Conservation (phyloP, 2,797 vertebrate species). For the Neosalanx taihuensis region DNA sequence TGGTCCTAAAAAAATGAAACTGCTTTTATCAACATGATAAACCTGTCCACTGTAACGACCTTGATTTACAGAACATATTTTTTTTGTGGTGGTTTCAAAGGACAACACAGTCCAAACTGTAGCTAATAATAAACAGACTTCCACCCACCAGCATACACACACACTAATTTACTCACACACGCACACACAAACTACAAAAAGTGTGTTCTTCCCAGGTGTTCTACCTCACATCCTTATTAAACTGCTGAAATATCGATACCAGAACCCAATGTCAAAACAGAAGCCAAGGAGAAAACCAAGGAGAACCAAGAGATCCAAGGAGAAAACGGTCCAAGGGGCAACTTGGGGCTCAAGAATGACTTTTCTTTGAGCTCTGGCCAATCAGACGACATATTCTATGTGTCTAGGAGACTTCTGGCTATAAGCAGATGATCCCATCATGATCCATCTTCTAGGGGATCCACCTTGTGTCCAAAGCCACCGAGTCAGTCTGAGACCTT, state of each 20-base stretch:
- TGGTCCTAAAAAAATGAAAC: constrained; percentile 11
- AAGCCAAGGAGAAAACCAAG: neutral
- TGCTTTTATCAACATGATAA: constrained; percentile 72
- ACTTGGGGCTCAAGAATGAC: constrained; percentile 2
- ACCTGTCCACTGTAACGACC: constrained; percentile 45
- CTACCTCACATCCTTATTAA: constrained; percentile 12
- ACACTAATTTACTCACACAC: neutral
- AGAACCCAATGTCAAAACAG: constrained; percentile 1
- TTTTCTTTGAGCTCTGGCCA: neutral
- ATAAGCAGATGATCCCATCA: neutral
- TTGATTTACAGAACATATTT: constrained; percentile 28
- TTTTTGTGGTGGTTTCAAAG: constrained; percentile 17
- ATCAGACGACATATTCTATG: neutral
- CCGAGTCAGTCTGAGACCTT: neutral
- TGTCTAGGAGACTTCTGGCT: neutral
- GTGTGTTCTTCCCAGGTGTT: constrained; percentile 13
- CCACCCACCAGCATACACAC: neutral
- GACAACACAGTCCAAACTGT: neutral
- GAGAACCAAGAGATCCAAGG: neutral
- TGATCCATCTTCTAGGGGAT: neutral
- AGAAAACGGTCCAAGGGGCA: neutral
- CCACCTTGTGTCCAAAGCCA: neutral
- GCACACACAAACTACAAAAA: constrained; percentile 7
- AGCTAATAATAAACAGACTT: neutral
- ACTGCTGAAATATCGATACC: neutral